Base-by-base conservation (phyloP, 2,113 vertebrate species). In the Ammodytes marinus region DNA sequence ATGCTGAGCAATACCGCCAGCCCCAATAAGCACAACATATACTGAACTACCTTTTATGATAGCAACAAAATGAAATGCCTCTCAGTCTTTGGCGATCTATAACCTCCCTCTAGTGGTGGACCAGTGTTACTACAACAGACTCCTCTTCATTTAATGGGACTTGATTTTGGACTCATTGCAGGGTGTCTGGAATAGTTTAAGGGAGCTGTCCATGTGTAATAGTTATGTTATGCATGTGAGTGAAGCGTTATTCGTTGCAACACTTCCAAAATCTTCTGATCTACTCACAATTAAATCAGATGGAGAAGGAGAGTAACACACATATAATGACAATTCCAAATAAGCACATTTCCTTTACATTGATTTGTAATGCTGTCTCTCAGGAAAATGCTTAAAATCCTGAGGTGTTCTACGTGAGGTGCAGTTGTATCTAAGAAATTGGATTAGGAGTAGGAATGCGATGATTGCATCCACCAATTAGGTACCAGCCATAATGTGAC, bases 31-130 rank as follows among this genome's bases (percentile, higher is more conserved):
- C 11, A 59, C 11, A 66, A 27, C 40, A 59, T 45, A 73, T 9
- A 53, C 37, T 35, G 58, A 57, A 42, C 40, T 1, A 13, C 6
- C 5, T 42, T 15, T 43, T 55, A 2, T 47, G 45, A 40, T 42
- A 35, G 40, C 6, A n/a, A 45, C 5, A 13, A 45, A 8, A 63
- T 19, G 12, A 27, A 19, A 6, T 10, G 61, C 39, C 39, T 2
- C 46, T 70, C 13, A 45, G 57, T 60, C 15, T 61, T 69, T 40
- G 42, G 45, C 82, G 65, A 63, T 60, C 37, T 50, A 13, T 46
- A 47, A 15, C n/a, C 66, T 59, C 89, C 90, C 77, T 83, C 89
- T 90, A 72, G 88, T 81, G 89, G 82, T 39, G 13, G 17, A 63
- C 2, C 4, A 42, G n/a, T 57, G 77, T 70, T 64, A 77, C 7